Conservation (phyloP, 1,140 invertebrate species). For the Drosophila guanche region DNA sequence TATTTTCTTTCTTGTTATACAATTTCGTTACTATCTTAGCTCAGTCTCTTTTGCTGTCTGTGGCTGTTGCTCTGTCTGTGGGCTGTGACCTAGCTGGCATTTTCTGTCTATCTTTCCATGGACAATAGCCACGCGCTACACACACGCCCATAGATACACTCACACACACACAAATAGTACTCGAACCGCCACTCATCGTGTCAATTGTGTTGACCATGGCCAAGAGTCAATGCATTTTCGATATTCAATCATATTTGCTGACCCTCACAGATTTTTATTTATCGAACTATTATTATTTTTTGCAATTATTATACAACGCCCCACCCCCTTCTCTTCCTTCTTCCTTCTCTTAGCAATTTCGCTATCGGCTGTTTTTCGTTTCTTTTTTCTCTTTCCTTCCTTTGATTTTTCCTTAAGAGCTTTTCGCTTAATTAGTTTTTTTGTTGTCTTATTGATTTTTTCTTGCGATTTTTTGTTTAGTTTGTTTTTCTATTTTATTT, state of each 20-base stretch:
- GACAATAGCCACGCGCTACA: conserved; percentile 37
- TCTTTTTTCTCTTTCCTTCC: conserved; percentile 7
- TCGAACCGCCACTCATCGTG: conserved; percentile 28
- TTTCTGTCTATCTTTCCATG: conserved; percentile 25
- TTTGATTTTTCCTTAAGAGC: conserved; percentile 44
- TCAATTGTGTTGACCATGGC: conserved; percentile 48
- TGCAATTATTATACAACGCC: conserved; percentile 21
- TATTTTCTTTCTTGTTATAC: too few species aligned
- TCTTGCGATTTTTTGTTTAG: conserved; percentile 13
- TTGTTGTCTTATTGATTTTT: conserved; percentile 37
- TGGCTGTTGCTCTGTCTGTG: conserved; percentile 27
- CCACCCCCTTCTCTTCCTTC: background rate
- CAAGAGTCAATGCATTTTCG: conserved; percentile 39
- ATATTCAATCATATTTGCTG: conserved; percentile 49
- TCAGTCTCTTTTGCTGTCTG: conserved; percentile 13
- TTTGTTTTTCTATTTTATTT: conserved; percentile 8
- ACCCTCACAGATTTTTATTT: conserved; percentile 51
- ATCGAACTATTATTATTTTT: conserved; percentile 21
- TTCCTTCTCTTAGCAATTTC: conserved; percentile 15
- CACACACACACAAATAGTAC: conserved; percentile 2
- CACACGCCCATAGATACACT: conserved; percentile 24
- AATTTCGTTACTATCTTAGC: conserved; percentile 6
- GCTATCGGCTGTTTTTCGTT: conserved; percentile 12
- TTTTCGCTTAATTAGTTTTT: conserved; percentile 62
- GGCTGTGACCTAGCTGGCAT: conserved; percentile 31